Base-by-base conservation (phyloP, 1,140 invertebrate genomes). In the Holotrichia oblita region DNA sequence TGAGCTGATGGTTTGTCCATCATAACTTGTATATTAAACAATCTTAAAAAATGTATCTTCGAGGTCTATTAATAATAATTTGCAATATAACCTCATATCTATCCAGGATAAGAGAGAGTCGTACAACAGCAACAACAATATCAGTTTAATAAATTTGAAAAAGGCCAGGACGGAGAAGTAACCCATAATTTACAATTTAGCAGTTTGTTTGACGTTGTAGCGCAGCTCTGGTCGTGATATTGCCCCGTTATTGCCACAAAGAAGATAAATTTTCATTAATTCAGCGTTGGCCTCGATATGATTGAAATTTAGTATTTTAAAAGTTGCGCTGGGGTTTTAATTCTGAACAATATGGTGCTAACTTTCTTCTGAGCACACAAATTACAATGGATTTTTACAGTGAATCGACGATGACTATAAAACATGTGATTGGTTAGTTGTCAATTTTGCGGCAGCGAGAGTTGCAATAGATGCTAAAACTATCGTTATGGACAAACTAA, bases 301-400 rank as follows among this genome's bases (percentile, higher is more conserved):
- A 55, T 55, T 55, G 48, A 55, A 55, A 55, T 55, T 55, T 55
- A 55, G 48, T 55, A 55, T 55, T 55, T 55, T 55, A 55, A 55
- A 55, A 17, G 14, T 55, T 17, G 48, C 48, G 17, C 3, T 55
- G 48, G 48, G 48, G 48, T 17, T 17, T 55, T 55, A 14, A 17
- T 55, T 55, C n/a, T 55, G 48, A 55, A 55, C 48, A 34, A 34
- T 34, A 34, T 34, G 48, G 48, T 17, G 48, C 48, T 55, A 55
- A 55, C 48, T 55, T 55, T 55, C 48, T 7, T 17, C 17, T 55
- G 14, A 9, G 42, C 42, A 7, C 8, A 44, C 14, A 44, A 44
- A 14, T 44, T 55, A 55, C 12, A 17, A 55, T 55, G n/a, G 48
- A 55, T 55, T 55, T 17, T 6, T 17, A 4, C n/a, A 2, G 48